Percentiles rank a stretch among this genome's conserved stretches.
phyloP scores from a whole-genome alignment of 2,113 vertebrate genomes.

The Nannospalax galili region DNA sequence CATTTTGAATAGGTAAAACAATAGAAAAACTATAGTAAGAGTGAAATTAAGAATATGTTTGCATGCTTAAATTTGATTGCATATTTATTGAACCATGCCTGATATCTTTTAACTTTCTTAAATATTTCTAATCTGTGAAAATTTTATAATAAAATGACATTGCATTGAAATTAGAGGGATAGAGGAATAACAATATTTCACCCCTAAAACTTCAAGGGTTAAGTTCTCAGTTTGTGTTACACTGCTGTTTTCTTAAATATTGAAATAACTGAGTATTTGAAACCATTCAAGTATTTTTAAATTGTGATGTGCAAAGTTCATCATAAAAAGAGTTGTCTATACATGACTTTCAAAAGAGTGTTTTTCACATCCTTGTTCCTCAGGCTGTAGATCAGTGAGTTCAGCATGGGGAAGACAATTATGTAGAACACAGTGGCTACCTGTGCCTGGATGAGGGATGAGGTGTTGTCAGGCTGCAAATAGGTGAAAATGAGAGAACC shows the following conservation, averaged over 20 bases:
- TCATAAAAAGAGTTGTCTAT: not conserved
- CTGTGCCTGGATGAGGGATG: constrained; percentile 62
- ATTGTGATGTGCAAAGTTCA: accelerated
- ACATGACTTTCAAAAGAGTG: constrained; percentile 32
- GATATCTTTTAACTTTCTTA: no score
- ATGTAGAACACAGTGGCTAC: constrained; percentile 69
- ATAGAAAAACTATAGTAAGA: no score
- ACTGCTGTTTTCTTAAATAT: not conserved
- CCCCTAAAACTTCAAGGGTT: not conserved
- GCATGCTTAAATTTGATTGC: no score
- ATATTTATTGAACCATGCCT: no score
- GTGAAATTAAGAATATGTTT: not conserved
- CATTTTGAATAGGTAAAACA: no score
- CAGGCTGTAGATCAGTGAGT: constrained; percentile 61
- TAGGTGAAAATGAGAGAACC: constrained; percentile 69
- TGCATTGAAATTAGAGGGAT: not conserved
- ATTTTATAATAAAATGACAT: not conserved
- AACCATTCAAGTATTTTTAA: not conserved
- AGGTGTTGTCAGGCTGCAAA: constrained; percentile 60
- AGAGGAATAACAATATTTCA: not conserved
- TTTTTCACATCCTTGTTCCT: constrained; percentile 73
- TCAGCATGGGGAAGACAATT: constrained; percentile 73
- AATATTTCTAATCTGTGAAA: not conserved
- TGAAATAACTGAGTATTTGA: no score
- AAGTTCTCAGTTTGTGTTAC: not conserved